phyloP scores from a whole-genome alignment of 1,140 invertebrate genomes.

The Drosophila melanica region DNA sequence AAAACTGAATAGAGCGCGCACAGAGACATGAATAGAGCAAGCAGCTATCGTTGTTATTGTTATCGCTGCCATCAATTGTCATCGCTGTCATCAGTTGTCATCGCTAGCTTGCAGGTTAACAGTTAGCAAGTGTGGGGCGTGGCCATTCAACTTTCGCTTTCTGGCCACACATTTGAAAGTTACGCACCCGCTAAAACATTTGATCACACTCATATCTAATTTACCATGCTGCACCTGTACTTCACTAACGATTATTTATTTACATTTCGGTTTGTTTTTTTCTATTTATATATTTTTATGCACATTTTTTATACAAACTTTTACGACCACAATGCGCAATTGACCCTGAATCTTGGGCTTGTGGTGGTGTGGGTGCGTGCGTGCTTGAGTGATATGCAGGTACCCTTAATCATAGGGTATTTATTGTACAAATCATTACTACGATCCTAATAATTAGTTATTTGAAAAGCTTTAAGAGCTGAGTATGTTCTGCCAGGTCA shows the following conservation, averaged over 20 bases:
- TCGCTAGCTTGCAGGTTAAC: background rate
- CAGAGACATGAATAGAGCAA: slow-evolving; percentile 9
- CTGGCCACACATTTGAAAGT: slow-evolving; percentile 5
- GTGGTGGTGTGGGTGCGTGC: slow-evolving; percentile 3
- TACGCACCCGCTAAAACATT: slow-evolving; percentile 15
- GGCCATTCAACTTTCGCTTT: slow-evolving; percentile 35
- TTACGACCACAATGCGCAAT: slow-evolving; percentile 28
- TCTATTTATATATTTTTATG: background rate
- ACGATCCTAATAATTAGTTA: too few relatives aligned
- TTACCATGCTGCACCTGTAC: slow-evolving; percentile 38
- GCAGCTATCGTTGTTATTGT: background rate
- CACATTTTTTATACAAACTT: slow-evolving; percentile 6
- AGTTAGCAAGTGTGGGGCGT: slow-evolving; percentile 17
- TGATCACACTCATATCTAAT: slow-evolving; percentile 26
- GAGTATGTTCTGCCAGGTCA: too few relatives aligned
- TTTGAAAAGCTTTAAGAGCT: too few relatives aligned
- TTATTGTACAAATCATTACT: background rate
- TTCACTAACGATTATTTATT: slow-evolving; percentile 19
- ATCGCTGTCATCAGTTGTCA: too few relatives aligned
- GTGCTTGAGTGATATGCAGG: slow-evolving; percentile 1
- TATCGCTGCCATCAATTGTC: background rate
- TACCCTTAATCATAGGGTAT: background rate
- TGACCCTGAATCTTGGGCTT: slow-evolving; percentile 41
- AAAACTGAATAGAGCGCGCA: slow-evolving; percentile 15
- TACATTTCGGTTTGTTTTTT: background rate